phyloP scores from a whole-genome alignment of 2,888 invertebrate species.

The Dendrolimus pini region DNA sequence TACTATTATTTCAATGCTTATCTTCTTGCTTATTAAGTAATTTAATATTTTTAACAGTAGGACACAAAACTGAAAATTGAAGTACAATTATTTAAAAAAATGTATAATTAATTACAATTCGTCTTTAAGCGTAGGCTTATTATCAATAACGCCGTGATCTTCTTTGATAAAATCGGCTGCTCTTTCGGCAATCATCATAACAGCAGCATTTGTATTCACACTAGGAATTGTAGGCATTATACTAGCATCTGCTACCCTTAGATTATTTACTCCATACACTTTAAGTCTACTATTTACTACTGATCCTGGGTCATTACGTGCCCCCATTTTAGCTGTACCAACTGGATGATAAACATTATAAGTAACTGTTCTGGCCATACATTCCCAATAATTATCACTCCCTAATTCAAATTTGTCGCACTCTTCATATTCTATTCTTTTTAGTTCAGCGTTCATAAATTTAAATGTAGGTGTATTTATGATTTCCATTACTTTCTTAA shows the following conservation, averaged over 20 bases:
- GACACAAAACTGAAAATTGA: too few relatives aligned
- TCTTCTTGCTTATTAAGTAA: too few relatives aligned
- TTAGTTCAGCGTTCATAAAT: slow-evolving; percentile 40
- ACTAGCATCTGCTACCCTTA: slow-evolving; percentile 61
- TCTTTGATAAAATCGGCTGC: slow-evolving; percentile 60
- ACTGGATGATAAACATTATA: slow-evolving; percentile 64
- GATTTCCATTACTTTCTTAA: slow-evolving; percentile 49
- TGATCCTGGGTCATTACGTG: slow-evolving; percentile 30
- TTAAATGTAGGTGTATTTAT: slow-evolving; percentile 47
- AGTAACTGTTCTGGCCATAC: slow-evolving; percentile 58
- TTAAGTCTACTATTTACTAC: slow-evolving; percentile 49
- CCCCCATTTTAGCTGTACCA: slow-evolving; percentile 64
- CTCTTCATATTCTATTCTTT: slow-evolving; percentile 43
- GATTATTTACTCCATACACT: slow-evolving; percentile 39
- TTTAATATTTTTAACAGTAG: too few relatives aligned
- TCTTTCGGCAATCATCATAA: slow-evolving; percentile 65
- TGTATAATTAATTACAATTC: slow-evolving; percentile 31
- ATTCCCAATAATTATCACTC: slow-evolving; percentile 59
- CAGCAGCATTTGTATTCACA: slow-evolving; percentile 58
- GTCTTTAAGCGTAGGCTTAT: slow-evolving; percentile 23
- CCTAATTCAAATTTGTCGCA: slow-evolving; percentile 46
- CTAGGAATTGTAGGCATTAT: slow-evolving; percentile 64
- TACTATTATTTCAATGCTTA: too few relatives aligned
- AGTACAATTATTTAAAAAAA: too few relatives aligned
- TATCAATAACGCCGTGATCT: slow-evolving; percentile 24